These are phyloP conservation scores for Alexandromys fortis DNA, from an alignment of 2,113 vertebrate species.

Conservation along the genomic window DNA sequence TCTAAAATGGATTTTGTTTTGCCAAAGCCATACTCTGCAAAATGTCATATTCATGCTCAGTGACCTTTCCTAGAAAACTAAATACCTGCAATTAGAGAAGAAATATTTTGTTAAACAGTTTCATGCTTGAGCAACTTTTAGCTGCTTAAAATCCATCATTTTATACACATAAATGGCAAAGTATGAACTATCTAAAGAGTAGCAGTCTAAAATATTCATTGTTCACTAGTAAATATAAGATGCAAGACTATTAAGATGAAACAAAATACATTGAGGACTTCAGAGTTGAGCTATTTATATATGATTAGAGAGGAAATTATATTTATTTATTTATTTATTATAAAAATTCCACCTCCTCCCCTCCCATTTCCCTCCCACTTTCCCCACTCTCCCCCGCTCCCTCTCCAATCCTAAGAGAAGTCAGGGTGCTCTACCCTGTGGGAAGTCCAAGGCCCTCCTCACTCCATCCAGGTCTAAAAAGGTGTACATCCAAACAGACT, in stretches of 20 bases:
- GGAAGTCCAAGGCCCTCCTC: no score
- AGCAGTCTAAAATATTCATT: constrained; percentile 41
- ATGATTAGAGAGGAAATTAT: not conserved
- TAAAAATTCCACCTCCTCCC: no score
- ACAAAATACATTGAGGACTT: not conserved
- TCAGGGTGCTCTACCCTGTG: no score
- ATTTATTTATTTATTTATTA: not conserved
- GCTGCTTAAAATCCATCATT: constrained; percentile 80
- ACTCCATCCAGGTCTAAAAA: no score
- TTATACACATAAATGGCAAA: constrained; percentile 74
- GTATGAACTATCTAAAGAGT: not conserved
- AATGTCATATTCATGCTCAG: constrained; percentile 83
- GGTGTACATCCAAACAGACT: no score
- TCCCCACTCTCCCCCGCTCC: no score
- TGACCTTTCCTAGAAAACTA: constrained; percentile 81
- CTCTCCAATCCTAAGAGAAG: no score
- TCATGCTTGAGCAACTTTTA: constrained; percentile 71
- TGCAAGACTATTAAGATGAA: constrained; percentile 52
- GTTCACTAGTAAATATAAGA: constrained; percentile 29
- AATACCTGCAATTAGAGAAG: constrained; percentile 75
- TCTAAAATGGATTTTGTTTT: constrained; percentile 81
- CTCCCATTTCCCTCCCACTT: no score
- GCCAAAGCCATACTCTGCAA: constrained; percentile 71
- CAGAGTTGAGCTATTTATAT: not conserved
- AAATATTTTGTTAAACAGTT: constrained; percentile 82